phyloP scores from a whole-genome alignment of 2,888 invertebrate species.

The Zootermopsis nevadensis region DNA sequence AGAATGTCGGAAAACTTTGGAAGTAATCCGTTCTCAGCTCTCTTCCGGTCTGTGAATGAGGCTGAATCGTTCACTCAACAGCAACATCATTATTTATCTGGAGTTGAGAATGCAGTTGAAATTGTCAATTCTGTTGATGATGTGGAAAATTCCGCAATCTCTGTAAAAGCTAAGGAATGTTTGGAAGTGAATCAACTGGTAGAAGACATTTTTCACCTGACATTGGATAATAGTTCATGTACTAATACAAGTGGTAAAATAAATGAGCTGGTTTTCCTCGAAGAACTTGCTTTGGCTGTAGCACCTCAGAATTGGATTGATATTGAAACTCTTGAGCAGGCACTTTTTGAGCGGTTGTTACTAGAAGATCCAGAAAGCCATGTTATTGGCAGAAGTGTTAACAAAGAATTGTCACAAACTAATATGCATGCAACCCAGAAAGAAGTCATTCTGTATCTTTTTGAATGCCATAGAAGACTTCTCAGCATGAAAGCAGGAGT shows the following conservation, averaged over 20 bases:
- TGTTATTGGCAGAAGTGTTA: slow-evolving; percentile 39
- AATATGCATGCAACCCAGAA: slow-evolving; percentile 68
- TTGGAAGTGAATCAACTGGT: slow-evolving; percentile 68
- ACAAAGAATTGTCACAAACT: slow-evolving; percentile 60
- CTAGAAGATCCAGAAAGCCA: slow-evolving; percentile 56
- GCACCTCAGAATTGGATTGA: slow-evolving; percentile 68
- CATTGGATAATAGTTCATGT: slow-evolving; percentile 68
- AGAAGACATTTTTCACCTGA: slow-evolving; percentile 79
- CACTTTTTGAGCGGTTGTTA: slow-evolving; percentile 82
- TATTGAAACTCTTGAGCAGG: slow-evolving; percentile 77
- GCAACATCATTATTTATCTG: slow-evolving; percentile 47
- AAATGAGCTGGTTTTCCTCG: slow-evolving; percentile 72
- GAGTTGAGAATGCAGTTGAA: slow-evolving; percentile 38
- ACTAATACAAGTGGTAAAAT: slow-evolving; percentile 56
- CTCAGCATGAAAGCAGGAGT: slow-evolving; percentile 58
- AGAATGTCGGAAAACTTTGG: slow-evolving; percentile 57
- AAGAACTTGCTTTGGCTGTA: slow-evolving; percentile 70
- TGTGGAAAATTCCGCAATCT: slow-evolving; percentile 33
- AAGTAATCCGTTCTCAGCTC: slow-evolving; percentile 63
- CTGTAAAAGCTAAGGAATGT: slow-evolving; percentile 54
- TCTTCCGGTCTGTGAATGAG: slow-evolving; percentile 60
- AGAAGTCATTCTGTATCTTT: slow-evolving; percentile 77
- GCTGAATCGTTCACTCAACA: slow-evolving; percentile 57
- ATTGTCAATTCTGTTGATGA: slow-evolving; percentile 34
- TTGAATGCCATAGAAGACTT: slow-evolving; percentile 73